Percentiles rank a stretch among this genome's conserved stretches.
phyloP scores from a whole-genome alignment of 30 jellyfish, hydroid and myxozoan genomes.

The Pseudorhiza aurosa region DNA sequence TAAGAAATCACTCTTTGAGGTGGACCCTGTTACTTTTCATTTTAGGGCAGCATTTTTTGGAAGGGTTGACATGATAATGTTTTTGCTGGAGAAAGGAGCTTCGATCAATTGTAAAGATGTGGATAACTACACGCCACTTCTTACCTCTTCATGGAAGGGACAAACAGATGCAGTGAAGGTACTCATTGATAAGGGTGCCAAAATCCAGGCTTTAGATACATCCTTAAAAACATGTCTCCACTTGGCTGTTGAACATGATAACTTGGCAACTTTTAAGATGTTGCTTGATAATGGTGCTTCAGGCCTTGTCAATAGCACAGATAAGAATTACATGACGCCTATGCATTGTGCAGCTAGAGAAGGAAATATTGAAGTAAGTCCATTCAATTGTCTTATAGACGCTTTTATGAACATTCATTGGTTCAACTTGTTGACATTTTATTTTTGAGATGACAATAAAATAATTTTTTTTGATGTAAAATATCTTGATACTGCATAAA shows the following conservation, averaged over 20 bases:
- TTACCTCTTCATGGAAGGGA: conserved; percentile 94
- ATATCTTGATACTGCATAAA: too few relatives aligned
- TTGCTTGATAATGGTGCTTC: conserved; percentile 71
- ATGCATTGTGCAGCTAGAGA: conserved; percentile 89
- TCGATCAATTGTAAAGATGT: conserved; percentile 69
- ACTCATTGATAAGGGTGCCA: conserved; percentile 73
- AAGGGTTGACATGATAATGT: conserved; percentile 51
- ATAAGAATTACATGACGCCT: conserved; percentile 89
- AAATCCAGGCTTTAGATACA: conserved; percentile 62
- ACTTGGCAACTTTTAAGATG: conserved; percentile 47
- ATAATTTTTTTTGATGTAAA: too few relatives aligned
- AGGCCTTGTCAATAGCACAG: conserved; percentile 72
- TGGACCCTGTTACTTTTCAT: not conserved
- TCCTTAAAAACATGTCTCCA: conserved; percentile 80
- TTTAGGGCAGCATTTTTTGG: conserved; percentile 92
- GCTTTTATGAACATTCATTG: too few relatives aligned
- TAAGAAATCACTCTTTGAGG: not conserved
- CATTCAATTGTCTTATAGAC: not conserved
- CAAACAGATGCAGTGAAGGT: conserved; percentile 80
- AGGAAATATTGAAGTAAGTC: conserved; percentile 74
- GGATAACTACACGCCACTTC: conserved; percentile 91
- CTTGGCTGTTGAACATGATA: conserved; percentile 83
- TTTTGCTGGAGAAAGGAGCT: conserved; percentile 79
- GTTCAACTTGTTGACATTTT: too few relatives aligned
- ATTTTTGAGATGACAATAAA: too few relatives aligned